Conservation (phyloP, 2,113 vertebrate genomes). For the Hucho hucho region DNA sequence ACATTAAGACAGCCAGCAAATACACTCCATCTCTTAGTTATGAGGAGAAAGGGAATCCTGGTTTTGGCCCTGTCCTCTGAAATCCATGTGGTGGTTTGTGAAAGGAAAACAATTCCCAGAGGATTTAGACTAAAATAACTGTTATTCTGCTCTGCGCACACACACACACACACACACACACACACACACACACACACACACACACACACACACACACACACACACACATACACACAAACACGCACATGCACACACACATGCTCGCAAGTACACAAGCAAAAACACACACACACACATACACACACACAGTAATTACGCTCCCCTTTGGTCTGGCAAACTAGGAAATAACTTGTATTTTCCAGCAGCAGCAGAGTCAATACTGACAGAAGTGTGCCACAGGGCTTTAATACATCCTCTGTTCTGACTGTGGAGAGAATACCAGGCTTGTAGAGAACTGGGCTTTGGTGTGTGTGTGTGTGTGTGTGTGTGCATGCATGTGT, state of each 20-base stretch:
- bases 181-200: no score
- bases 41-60: slow-evolving; percentile 48
- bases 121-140: slow-evolving; percentile 50
- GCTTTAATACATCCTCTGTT: slow-evolving; percentile 39
- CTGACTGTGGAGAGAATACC: slow-evolving; percentile 42
- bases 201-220: no score
- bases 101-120: slow-evolving; percentile 53
- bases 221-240: no score
- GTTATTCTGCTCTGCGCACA: slow-evolving; percentile 45
- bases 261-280: slow-evolving; percentile 26
- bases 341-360: slow-evolving; percentile 59
- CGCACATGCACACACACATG: no score
- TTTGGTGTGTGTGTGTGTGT: slow-evolving; percentile 3
- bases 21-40: slow-evolving; percentile 39
- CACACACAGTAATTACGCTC: no score
- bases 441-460: slow-evolving; percentile 15
- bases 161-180: no score
- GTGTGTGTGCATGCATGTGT: neutral
- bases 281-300: no score
- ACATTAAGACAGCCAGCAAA: slow-evolving; percentile 48
- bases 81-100: slow-evolving; percentile 44
- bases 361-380: slow-evolving; percentile 54
- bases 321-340: slow-evolving; percentile 52
- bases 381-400: slow-evolving; percentile 61
- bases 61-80: slow-evolving; percentile 52